Percentiles rank a stretch among this genome's conserved stretches.
phyloP scores from a whole-genome alignment of 1,140 invertebrate species.

The Neuroterus valhalla region DNA sequence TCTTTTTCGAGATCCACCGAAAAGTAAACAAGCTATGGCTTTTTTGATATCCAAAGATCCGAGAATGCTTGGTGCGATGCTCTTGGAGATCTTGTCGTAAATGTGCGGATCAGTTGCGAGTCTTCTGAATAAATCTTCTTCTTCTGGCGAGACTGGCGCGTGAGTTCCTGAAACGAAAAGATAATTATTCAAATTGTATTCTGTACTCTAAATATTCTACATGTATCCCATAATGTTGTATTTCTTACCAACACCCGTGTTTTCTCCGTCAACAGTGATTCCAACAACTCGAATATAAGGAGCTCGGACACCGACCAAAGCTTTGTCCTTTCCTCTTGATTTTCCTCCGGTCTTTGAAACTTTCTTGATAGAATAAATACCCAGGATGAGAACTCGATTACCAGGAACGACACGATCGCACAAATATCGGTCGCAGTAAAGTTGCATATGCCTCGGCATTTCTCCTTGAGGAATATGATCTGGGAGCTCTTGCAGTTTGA shows the following conservation, averaged over 20 bases:
- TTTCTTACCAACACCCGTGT: conserved; percentile 81
- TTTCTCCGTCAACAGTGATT: conserved; percentile 87
- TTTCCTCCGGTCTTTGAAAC: conserved; percentile 78
- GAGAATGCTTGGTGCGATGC: conserved; percentile 98
- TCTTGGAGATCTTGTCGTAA: conserved; percentile 92
- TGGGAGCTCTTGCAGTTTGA: conserved; percentile 97
- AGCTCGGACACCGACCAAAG: conserved; percentile 92
- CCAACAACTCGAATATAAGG: conserved; percentile 97
- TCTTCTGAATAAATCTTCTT: conserved; percentile 94
- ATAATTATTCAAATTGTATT: conserved; percentile 11
- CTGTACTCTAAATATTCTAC: conserved; percentile 38
- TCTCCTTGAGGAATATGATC: conserved; percentile 98
- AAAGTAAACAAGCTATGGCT: conserved; percentile 95
- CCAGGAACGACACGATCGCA: conserved; percentile 98
- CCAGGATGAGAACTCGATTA: conserved; percentile 94
- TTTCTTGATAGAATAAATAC: conserved; percentile 98
- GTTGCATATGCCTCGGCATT: conserved; percentile 96
- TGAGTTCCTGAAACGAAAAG: conserved; percentile 57
- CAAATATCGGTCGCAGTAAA: conserved; percentile 96
- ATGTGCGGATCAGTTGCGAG: conserved; percentile 90
- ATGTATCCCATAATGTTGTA: conserved; percentile 59
- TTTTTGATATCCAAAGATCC: conserved; percentile 97
- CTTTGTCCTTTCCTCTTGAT: conserved; percentile 85
- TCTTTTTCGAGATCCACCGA: conserved; percentile 92
- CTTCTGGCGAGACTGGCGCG: conserved; percentile 82